Percentiles rank a stretch among this genome's conserved stretches.
Evolutionary conservation across 53 echinoderm and acorn worm genomes (phyloP).

Genomic region (Glandiceps talaboti): DNA sequence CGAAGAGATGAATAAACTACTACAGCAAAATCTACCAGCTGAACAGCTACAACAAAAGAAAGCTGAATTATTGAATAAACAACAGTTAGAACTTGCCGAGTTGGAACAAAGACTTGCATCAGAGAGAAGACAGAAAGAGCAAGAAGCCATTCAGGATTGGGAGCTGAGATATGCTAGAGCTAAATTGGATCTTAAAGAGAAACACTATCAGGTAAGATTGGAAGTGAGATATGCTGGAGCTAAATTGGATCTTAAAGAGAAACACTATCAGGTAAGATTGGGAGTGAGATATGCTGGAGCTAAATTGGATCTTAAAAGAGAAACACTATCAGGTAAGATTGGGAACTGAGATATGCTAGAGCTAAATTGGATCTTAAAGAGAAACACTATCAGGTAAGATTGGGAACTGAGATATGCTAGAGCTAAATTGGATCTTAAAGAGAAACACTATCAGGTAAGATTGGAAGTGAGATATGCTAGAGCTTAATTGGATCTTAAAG

Average conservation of each 20-base stretch:
- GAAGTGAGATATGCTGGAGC: too few relatives aligned
- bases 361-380: conserved; percentile 87
- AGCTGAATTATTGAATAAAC: conserved; percentile 71
- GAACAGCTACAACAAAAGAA: conserved; percentile 48
- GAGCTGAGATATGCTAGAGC: conserved; percentile 83
- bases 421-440: conserved; percentile 77
- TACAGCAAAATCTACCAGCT: conserved; percentile 44
- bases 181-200: conserved; percentile 78
- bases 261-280: too few relatives aligned
- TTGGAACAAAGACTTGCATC: conserved; percentile 67
- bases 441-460: conserved; percentile 81
- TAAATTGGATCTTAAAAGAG: too few relatives aligned
- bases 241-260: too few relatives aligned
- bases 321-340: too few relatives aligned
- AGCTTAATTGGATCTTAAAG: too few relatives aligned
- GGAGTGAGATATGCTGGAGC: too few relatives aligned
- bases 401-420: conserved; percentile 93
- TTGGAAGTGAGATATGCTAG: too few relatives aligned
- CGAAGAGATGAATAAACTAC: conserved; percentile 71
- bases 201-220: conserved; percentile 78
- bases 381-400: conserved; percentile 88
- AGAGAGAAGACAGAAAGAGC: conserved; percentile 69
- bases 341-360: too few relatives aligned
- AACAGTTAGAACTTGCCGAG: conserved; percentile 82
- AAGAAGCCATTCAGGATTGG: conserved; percentile 86